A percentile compares a stretch with the other conserved stretches of the same genome.
These are phyloP conservation scores for Gadus chalcogrammus DNA, from an alignment of 2,113 vertebrate genomes.

Conservation along the genomic window DNA sequence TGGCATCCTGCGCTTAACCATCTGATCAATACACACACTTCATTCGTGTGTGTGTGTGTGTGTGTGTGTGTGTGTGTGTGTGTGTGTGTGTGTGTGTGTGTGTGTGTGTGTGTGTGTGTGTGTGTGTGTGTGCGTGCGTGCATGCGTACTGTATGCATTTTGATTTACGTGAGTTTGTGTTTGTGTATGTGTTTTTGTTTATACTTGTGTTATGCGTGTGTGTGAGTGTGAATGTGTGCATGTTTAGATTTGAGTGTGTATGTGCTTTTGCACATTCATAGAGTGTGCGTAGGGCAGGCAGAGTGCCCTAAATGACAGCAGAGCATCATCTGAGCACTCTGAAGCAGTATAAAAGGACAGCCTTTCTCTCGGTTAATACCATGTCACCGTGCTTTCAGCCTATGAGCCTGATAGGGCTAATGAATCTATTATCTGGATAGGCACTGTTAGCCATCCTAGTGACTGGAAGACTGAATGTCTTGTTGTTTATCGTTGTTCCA, in stretches of 20 bases:
- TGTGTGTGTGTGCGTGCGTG: background rate
- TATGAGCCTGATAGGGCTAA: no score
- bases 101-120: background rate
- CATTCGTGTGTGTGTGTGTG: background rate
- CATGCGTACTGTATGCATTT: no score
- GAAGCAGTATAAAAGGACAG: no score
- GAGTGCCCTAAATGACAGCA: background rate
- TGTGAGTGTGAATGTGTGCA: no score
- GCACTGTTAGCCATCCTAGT: no score
- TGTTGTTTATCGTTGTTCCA: no score
- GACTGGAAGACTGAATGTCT: no score
- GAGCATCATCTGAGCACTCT: conserved; percentile 6
- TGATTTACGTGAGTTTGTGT: background rate
- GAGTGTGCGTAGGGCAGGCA: background rate
- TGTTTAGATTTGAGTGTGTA: background rate
- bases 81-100: background rate
- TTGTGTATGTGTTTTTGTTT: background rate
- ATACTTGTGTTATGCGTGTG: background rate
- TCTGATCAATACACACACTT: no score
- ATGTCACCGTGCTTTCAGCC: no score
- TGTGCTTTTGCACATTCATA: background rate
- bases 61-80: background rate
- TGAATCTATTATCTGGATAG: no score
- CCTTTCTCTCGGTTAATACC: no score
- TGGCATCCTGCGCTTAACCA: no score